Conservation (phyloP, 2,797 vertebrate species). For the Scomberomorus guttatus region DNA sequence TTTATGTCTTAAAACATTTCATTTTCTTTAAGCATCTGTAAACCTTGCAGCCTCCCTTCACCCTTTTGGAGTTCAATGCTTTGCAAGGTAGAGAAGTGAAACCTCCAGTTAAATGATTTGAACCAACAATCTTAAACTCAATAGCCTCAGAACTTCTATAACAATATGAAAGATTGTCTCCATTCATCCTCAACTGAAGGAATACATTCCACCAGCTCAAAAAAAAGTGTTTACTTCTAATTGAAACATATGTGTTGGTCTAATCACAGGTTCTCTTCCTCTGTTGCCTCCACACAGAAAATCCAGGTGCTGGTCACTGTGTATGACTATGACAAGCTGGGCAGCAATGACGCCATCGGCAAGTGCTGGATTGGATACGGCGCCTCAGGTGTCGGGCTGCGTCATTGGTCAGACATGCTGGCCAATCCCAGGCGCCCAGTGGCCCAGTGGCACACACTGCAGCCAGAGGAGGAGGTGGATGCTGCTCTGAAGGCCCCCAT, state of each 20-base stretch:
- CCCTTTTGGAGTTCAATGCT: background rate
- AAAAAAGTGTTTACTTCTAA: too few relatives aligned
- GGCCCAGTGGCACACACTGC: constrained; percentile 93
- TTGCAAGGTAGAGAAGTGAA: background rate
- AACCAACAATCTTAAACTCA: too few relatives aligned
- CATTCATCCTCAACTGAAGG: too few relatives aligned
- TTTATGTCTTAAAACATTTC: too few relatives aligned
- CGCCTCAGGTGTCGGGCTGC: constrained; percentile 88
- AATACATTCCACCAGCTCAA: too few relatives aligned
- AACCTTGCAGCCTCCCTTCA: too few relatives aligned
- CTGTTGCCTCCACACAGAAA: constrained; percentile 82
- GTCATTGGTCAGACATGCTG: constrained; percentile 95
- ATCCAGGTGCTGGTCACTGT: constrained; percentile 92
- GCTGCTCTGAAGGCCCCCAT: constrained; percentile 86
- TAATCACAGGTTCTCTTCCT: background rate
- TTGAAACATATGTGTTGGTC: background rate
- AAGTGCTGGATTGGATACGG: constrained; percentile 91
- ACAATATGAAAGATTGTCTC: too few relatives aligned
- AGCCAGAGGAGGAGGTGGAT: constrained; percentile 89
- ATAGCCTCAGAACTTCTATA: too few relatives aligned
- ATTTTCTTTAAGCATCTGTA: too few relatives aligned
- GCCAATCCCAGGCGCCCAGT: constrained; percentile 93
- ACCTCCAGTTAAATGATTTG: too few relatives aligned
- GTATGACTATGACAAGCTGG: constrained; percentile 94
- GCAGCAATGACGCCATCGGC: constrained; percentile 93